Conservation (phyloP, 2,113 vertebrate species). For the Phalacrocorax brasilianus region DNA sequence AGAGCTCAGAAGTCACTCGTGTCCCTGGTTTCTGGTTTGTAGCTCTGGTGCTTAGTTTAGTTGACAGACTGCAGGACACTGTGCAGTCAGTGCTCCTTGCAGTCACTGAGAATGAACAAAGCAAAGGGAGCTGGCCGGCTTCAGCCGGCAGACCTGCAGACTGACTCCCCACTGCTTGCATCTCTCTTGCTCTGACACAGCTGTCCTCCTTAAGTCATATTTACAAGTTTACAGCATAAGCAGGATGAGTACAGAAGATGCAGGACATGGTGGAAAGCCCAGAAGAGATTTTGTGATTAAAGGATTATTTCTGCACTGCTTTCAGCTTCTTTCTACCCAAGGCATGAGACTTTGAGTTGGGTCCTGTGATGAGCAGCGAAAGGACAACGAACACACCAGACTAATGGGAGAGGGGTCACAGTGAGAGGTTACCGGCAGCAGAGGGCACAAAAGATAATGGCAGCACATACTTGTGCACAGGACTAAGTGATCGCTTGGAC, state of each 20-base stretch:
- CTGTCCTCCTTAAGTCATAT: neutral
- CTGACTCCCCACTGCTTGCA: neutral
- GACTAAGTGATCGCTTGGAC: too few relatives aligned
- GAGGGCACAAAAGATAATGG: neutral
- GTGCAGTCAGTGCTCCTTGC: fast-evolving
- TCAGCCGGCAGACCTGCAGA: neutral
- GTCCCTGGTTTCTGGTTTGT: neutral
- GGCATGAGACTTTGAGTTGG: neutral
- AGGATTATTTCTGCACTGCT: neutral
- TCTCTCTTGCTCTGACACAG: neutral
- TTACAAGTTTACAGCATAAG: neutral
- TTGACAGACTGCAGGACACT: neutral
- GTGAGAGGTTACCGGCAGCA: neutral
- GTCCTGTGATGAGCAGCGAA: neutral
- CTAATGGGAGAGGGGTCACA: neutral
- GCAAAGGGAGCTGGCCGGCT: neutral
- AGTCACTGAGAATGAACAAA: neutral
- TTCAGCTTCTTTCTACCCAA: neutral
- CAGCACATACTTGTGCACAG: neutral
- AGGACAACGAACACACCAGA: fast-evolving
- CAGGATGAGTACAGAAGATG: neutral
- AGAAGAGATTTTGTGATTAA: neutral
- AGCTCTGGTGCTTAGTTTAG: neutral
- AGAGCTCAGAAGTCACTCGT: neutral
- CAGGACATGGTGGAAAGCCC: neutral